Evolutionary conservation across 2,888 invertebrate genomes (phyloP), one percentile per base, ranked within the genome.

Genomic region (Peribatodes rhomboidaria): DNA sequence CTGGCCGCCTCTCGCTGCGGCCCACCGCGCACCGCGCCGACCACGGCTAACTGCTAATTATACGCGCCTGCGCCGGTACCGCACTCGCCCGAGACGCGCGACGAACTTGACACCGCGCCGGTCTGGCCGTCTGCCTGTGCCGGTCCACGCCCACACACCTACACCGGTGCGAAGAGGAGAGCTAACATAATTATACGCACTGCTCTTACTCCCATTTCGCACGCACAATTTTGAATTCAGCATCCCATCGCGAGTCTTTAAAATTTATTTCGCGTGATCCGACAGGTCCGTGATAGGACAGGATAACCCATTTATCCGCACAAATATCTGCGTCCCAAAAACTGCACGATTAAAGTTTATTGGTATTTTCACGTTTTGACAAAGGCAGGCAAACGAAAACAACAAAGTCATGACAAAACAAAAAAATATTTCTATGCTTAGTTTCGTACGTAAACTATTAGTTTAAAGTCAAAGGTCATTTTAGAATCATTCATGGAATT

Each of bases 21-120:
- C 88, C 87, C 84, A 89, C 88, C 87, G 89, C 89, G 89, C 50
- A 35, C 88, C 89, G 86, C 89, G 90, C 88, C 90, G 86, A 88
- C 90, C 87, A 86, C 89, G 89, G 90, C 91, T 91, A 86, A 90
- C 92, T 90, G 89, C 90, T 92, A 91, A 91, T 89, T 85, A 90
- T 92, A 90, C 67, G 81, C 81, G 77, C 74, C 73, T 39, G 66
- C 74, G 77, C 79, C 77, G 80, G 73, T 78, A 75, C 77, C 71
- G 71, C 72, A 49, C 61, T 72, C 67, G 74, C 68, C 60, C 72
- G 65, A 65, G 61, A 70, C 74, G 70, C 75, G 72, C 76, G 67
- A 72, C 74, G 73, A 73, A 76, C 80, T 75, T 71, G 75, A 78
- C 74, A 74, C 75, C 67, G 70, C 69, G 49, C 53, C 54, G 71